Evolutionary conservation across 1,140 invertebrate species (phyloP), one percentile per base, ranked within the genome.

Genomic region (Probaryconus sp.): DNA sequence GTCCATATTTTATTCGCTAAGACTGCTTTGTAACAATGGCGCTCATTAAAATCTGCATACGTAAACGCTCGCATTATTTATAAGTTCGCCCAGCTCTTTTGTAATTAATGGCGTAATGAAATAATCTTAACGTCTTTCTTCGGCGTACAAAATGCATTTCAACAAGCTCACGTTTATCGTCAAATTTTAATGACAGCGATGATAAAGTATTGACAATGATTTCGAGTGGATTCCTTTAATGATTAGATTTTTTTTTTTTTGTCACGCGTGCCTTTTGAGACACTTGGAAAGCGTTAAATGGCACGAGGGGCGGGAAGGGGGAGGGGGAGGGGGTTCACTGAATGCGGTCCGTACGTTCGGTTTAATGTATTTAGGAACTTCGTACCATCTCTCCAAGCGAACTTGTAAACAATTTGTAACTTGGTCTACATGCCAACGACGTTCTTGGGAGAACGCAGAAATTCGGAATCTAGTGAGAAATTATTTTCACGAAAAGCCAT

Each of bases 331-430:
- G n/a, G n/a, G n/a, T 61, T 31, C 51, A 13, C 10, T 38, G 28
- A 50, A 58, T 68, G 48, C 56, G 51, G 14, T 63, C 18, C 14
- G 26, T 48, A 65, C 33, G 30, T 56, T 33, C 26, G 11, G 17
- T 16, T 56, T 74, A 74, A 74, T 74, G 35, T 50, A 68, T 68
- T 74, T 73, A 60, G 53, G 33, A 74, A 67, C 48, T 74, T 63
- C 11, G 61, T 55, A 47, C 50, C 61, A 63, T 74, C 51, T 50
- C 48, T n/a, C n/a, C n/a, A 38, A 42, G 63, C 1, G 38, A 56
- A 68, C 56, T 63, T 68, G 71, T 67, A 73, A 48, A 73, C 70
- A 67, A 73, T 73, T 65, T 73, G 50, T 63, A 73, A 73, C 70
- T 63, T 16, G 37, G 40, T 63, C 35, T 40, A 42, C 48, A 67